These are phyloP conservation scores for Stomatorhinus walkeri DNA, from an alignment of 2,797 vertebrate species.

Conservation along the genomic window DNA sequence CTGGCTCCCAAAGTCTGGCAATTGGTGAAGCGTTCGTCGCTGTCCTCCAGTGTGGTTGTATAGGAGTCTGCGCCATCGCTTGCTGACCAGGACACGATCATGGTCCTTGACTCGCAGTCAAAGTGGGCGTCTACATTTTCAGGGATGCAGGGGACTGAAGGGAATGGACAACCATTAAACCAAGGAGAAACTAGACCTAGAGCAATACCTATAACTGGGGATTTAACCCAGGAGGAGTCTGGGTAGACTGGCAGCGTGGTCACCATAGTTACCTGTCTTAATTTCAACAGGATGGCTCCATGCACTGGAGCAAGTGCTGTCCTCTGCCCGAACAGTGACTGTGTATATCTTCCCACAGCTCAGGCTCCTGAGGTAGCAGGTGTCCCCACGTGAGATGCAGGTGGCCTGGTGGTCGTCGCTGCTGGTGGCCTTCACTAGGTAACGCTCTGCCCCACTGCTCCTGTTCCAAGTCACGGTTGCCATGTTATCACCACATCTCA, in stretches of 20 bases:
- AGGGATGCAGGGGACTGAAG: conserved; percentile 59
- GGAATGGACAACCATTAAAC: conserved; percentile 2
- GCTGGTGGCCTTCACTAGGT: conserved; percentile 46
- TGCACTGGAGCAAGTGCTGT: conserved; percentile 53
- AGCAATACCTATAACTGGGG: background rate
- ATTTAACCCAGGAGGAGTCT: background rate
- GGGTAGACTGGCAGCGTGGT: background rate
- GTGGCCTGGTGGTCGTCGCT: conserved; percentile 34
- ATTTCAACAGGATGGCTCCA: conserved; percentile 46
- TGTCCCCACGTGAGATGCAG: conserved; percentile 37
- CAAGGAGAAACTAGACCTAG: background rate
- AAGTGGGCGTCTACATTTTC: conserved; percentile 38
- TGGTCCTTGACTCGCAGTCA: conserved; percentile 43
- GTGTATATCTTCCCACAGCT: conserved; percentile 58
- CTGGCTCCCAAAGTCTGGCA: conserved; percentile 49
- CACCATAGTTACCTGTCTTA: conserved; percentile 52
- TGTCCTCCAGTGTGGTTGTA: conserved; percentile 49
- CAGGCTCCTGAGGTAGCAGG: conserved; percentile 52
- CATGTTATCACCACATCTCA: conserved; percentile 56
- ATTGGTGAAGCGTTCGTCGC: conserved; percentile 42
- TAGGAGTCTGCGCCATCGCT: conserved; percentile 56
- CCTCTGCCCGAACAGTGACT: conserved; percentile 47
- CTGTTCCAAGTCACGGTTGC: conserved; percentile 54
- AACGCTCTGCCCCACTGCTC: conserved; percentile 49
- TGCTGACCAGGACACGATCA: conserved; percentile 52